Evolutionary conservation across 1,140 invertebrate genomes (phyloP).

Genomic region (Wiebesia pumilae): DNA sequence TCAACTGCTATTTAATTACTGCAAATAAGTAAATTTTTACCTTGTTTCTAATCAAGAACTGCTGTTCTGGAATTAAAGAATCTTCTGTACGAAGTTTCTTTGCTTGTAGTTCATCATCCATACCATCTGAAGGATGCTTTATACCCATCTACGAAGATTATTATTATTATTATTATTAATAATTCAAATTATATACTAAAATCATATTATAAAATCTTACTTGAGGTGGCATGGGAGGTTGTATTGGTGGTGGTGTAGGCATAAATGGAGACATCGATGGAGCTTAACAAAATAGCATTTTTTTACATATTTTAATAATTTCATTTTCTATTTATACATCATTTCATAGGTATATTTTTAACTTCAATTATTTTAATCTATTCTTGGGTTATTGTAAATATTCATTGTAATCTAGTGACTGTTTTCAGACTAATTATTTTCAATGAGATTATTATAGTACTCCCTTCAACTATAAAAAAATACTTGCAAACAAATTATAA

Average conservation of each 20-base stretch:
- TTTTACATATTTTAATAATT: constrained; percentile 12
- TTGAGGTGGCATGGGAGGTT: constrained; percentile 66
- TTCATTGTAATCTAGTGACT: too few species aligned
- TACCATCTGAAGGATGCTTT: constrained; percentile 74
- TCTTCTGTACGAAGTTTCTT: constrained; percentile 96
- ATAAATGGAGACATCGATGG: constrained; percentile 75
- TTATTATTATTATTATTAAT: neutral
- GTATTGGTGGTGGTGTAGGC: constrained; percentile 70
- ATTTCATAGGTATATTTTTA: constrained; percentile 10
- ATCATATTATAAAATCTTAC: constrained; percentile 55
- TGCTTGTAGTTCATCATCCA: constrained; percentile 88
- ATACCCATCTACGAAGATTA: constrained; percentile 66
- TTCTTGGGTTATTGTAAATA: too few species aligned
- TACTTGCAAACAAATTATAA: neutral
- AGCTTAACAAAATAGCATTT: constrained; percentile 61
- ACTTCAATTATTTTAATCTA: too few species aligned
- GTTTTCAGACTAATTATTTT: too few species aligned
- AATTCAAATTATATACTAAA: constrained; percentile 12
- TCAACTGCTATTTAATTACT: neutral
- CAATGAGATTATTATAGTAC: too few species aligned
- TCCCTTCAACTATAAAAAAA: too few species aligned
- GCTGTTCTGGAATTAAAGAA: constrained; percentile 89
- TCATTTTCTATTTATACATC: neutral
- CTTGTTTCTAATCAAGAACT: constrained; percentile 85
- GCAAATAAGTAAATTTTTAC: constrained; percentile 54